Evolutionary conservation across 2,888 invertebrate species (phyloP).

Genomic region (Agonum fuliginosum): DNA sequence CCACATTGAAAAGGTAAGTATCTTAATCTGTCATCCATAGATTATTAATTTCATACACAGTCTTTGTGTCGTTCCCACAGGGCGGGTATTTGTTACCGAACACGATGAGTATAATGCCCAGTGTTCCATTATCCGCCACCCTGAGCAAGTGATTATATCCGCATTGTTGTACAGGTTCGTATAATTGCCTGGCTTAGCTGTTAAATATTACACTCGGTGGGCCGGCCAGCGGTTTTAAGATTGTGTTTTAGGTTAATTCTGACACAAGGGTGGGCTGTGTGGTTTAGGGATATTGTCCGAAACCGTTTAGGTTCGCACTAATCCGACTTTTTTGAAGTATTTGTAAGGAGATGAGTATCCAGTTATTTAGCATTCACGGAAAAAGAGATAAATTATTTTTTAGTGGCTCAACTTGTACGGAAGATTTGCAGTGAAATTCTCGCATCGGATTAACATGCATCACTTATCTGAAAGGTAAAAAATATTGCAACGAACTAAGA

Average conservation of each 20-base stretch:
- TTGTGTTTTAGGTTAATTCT: constrained; percentile 9
- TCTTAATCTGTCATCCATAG: background rate
- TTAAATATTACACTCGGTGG: constrained; percentile 35
- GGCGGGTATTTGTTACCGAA: constrained; percentile 23
- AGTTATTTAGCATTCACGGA: background rate
- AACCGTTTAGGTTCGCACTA: constrained; percentile 28
- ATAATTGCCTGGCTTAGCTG: constrained; percentile 25
- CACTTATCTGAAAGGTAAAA: too few relatives aligned
- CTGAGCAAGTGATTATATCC: constrained; percentile 26
- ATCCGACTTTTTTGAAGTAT: constrained; percentile 26
- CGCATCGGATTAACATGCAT: too few relatives aligned
- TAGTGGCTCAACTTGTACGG: background rate
- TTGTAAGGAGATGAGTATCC: background rate
- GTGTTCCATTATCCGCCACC: constrained; percentile 18
- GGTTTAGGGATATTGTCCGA: constrained; percentile 14
- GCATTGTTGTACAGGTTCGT: constrained; percentile 17
- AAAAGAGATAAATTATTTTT: background rate
- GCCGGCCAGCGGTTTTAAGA: constrained; percentile 10
- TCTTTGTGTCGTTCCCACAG: background rate
- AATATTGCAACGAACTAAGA: too few relatives aligned
- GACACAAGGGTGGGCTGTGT: constrained; percentile 18
- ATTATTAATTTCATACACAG: constrained; percentile 32
- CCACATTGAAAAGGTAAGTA: constrained; percentile 16
- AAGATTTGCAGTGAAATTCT: too few relatives aligned
- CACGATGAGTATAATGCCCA: constrained; percentile 13